These are phyloP conservation scores for Gadopsis bispinosus DNA, from an alignment of 2,797 vertebrate genomes.

Conservation along the genomic window DNA sequence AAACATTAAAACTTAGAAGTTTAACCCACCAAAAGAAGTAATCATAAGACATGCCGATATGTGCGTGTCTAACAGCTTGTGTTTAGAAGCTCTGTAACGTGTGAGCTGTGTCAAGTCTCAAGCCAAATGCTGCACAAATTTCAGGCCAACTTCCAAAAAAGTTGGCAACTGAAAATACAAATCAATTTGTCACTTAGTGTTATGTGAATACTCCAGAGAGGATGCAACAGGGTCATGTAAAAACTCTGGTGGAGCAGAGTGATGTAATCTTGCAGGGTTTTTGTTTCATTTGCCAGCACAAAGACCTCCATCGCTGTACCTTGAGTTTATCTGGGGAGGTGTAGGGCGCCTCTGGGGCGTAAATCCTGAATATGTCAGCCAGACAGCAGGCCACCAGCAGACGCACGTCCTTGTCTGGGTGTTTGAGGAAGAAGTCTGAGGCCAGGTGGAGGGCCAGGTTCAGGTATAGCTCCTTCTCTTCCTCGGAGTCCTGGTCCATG, in stretches of 20 bases:
- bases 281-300: accelerated
- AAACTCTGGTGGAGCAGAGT: background rate
- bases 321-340: constrained; percentile 98
- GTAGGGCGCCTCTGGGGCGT: constrained; percentile 97
- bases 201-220: background rate
- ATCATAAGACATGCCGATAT: background rate
- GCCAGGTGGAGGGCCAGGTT: constrained; percentile 97
- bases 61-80: background rate
- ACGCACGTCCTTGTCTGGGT: constrained; percentile 98
- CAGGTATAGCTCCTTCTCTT: constrained; percentile 97
- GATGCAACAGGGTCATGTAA: background rate
- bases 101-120: background rate
- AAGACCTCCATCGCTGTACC: constrained; percentile 72
- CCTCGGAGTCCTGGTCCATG: constrained; percentile 99
- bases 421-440: constrained; percentile 99
- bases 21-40: background rate
- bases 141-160: background rate
- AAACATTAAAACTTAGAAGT: background rate
- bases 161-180: background rate
- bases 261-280: background rate
- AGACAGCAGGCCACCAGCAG: constrained; percentile 97
- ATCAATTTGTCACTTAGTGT: background rate
- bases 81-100: constrained; percentile 1
- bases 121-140: constrained; percentile 18
- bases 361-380: constrained; percentile 98